Conservation (phyloP, 2,797 vertebrate species). For the Malacoraja senta region DNA sequence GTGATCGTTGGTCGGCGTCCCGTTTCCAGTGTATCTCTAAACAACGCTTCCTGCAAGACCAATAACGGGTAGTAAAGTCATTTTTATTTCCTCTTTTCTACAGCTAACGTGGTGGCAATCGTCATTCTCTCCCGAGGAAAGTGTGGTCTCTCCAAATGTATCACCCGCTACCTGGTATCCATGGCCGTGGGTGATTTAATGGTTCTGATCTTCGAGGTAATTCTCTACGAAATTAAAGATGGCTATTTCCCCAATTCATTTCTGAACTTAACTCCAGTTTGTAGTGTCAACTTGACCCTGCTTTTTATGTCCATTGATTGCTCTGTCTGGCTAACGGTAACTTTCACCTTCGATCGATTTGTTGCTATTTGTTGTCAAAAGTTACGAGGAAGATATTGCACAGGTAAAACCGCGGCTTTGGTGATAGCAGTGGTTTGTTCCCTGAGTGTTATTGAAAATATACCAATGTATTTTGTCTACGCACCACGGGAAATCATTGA, state of each 20-base stretch:
- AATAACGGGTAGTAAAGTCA: no score
- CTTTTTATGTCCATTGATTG: not conserved
- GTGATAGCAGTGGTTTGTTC: not conserved
- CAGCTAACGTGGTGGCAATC: not conserved
- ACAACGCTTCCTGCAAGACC: no score
- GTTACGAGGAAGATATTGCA: not conserved
- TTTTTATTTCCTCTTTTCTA: no score
- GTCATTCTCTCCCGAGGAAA: not conserved
- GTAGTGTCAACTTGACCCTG: not conserved
- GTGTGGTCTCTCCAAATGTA: slow-evolving; percentile 2
- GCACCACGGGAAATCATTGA: not conserved
- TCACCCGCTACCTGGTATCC: not conserved
- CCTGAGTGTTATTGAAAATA: not conserved
- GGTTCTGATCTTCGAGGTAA: not conserved
- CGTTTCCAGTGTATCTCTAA: no score
- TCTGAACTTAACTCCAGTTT: not conserved
- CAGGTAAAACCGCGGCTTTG: not conserved
- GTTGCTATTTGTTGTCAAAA: not conserved
- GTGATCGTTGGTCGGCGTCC: no score
- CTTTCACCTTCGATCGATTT: slow-evolving; percentile 23
- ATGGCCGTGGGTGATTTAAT: not conserved
- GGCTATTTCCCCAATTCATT: not conserved
- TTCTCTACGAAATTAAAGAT: not conserved
- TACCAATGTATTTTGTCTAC: not conserved
- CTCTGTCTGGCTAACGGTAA: not conserved